Conservation (phyloP, 2,113 vertebrate species). For the Numida meleagris region DNA sequence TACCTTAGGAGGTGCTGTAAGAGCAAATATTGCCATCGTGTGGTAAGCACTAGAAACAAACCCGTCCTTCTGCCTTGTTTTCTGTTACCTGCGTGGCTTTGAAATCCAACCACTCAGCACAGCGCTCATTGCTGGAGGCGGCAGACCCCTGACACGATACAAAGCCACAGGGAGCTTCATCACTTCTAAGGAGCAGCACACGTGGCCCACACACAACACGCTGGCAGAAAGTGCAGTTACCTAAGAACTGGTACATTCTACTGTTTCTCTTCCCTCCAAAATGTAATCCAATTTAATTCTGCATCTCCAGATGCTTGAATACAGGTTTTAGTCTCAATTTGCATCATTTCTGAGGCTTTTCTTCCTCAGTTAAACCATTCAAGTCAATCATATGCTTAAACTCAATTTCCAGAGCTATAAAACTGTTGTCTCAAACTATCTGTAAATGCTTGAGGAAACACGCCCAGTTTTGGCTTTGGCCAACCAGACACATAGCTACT, state of each 20-base stretch:
- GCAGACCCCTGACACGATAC: fast-evolving
- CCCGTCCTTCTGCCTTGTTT: fast-evolving
- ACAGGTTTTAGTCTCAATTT: not conserved
- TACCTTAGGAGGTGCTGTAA: fast-evolving
- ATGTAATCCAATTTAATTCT: not conserved
- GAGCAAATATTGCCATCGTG: constrained; percentile 25
- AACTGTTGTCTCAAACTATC: not conserved
- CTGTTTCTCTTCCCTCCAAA: not conserved
- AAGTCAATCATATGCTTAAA: not conserved
- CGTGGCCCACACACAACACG: fast-evolving
- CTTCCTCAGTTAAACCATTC: not conserved
- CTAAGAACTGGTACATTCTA: fast-evolving
- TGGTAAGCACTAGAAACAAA: not conserved
- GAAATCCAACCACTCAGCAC: not conserved
- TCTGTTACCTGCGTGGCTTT: fast-evolving
- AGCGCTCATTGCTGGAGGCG: fast-evolving
- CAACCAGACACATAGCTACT: not conserved
- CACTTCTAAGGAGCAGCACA: not conserved
- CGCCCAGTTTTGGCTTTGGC: no score
- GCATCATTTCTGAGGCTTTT: not conserved
- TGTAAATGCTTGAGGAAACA: not conserved
- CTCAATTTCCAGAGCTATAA: not conserved
- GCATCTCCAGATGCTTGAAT: not conserved
- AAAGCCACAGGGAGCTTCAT: not conserved
- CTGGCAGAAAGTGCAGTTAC: not conserved